Conservation (phyloP, 2,797 vertebrate genomes). For the Balearica regulorum region DNA sequence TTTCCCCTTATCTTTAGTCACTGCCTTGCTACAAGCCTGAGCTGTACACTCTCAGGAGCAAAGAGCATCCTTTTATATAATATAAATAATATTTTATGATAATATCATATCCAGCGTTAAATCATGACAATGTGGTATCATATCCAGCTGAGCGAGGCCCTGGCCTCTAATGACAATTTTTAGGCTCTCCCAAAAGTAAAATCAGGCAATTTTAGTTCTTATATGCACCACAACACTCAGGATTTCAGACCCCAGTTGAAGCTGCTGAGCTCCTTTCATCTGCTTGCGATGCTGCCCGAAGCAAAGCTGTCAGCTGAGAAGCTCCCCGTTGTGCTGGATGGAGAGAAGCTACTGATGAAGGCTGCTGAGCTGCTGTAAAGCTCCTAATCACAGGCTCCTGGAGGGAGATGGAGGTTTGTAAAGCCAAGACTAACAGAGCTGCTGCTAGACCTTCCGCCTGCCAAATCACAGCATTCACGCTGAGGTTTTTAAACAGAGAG, state of each 20-base stretch:
- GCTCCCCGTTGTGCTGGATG: not conserved
- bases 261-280: not conserved
- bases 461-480: rapidly evolving
- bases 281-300: rapidly evolving
- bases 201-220: not conserved
- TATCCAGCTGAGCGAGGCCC: not conserved
- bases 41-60: not conserved
- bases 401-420: not conserved
- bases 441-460: not conserved
- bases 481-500: not conserved
- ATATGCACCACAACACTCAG: rapidly evolving
- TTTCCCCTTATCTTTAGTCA: not conserved
- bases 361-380: not conserved
- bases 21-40: rapidly evolving
- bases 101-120: no score
- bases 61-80: not conserved
- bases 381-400: not conserved
- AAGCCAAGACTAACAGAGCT: not conserved
- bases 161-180: not conserved
- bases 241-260: not conserved
- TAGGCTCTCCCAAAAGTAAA: not conserved
- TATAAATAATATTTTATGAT: no score
- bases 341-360: not conserved
- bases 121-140: no score
- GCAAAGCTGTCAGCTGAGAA: not conserved